These are phyloP conservation scores for Channa argus DNA, from an alignment of 2,113 vertebrate species.

Conservation along the genomic window DNA sequence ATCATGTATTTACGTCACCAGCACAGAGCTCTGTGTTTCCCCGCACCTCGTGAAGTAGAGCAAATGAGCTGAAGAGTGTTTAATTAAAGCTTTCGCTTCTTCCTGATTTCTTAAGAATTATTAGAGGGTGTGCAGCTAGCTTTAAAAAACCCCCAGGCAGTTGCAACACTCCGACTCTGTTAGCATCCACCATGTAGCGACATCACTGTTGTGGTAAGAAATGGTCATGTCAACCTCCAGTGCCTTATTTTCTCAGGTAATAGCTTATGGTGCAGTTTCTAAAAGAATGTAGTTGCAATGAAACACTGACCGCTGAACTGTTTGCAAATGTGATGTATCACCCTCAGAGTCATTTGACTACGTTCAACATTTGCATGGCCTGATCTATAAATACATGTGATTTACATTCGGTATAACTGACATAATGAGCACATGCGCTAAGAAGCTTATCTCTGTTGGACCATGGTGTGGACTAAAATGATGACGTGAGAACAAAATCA, in stretches of 20 bases:
- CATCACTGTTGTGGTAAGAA: background rate
- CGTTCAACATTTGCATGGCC: conserved; percentile 23
- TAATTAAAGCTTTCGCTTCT: background rate
- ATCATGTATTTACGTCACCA: background rate
- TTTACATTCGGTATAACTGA: conserved; percentile 19
- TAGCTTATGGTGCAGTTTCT: background rate
- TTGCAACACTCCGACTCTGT: background rate
- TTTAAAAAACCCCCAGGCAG: background rate
- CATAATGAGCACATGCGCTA: background rate
- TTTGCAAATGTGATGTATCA: conserved; percentile 20
- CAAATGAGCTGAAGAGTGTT: background rate
- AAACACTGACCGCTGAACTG: background rate
- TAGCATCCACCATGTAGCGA: background rate
- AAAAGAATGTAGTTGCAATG: too few relatives aligned
- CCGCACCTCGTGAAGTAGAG: background rate
- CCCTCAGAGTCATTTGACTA: conserved; percentile 3
- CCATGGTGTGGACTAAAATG: background rate
- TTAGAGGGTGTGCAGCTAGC: background rate
- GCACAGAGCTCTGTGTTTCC: background rate
- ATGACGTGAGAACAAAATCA: background rate
- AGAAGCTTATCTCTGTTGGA: background rate
- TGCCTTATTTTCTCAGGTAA: background rate
- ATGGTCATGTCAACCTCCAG: background rate
- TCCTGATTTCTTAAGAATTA: background rate
- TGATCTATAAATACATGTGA: conserved; percentile 25